Conservation (phyloP, 2,888 invertebrate species). For the Conistra vaccinii region DNA sequence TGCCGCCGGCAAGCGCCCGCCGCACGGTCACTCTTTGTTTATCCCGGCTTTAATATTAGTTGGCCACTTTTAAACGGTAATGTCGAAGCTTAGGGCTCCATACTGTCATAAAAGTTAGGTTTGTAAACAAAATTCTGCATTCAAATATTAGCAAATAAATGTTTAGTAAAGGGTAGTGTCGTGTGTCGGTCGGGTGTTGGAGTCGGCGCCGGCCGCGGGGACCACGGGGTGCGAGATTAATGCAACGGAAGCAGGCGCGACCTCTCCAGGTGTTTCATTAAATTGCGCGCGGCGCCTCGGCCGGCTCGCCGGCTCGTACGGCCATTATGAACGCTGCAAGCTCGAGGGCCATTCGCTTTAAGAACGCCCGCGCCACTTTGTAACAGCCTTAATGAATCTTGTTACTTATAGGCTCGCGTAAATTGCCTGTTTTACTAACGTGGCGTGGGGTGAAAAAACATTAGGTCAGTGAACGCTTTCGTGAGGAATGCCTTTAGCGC, state of each 20-base stretch:
- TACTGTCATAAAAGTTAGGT: slow-evolving; percentile 65
- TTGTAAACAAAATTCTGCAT: slow-evolving; percentile 50
- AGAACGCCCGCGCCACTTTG: slow-evolving; percentile 90
- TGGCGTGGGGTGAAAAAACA: slow-evolving; percentile 78
- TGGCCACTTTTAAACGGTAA: slow-evolving; percentile 67
- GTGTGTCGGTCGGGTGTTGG: slow-evolving; percentile 25
- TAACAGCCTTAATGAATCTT: slow-evolving; percentile 90
- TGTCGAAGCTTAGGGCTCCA: slow-evolving; percentile 66
- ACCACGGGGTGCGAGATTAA: slow-evolving; percentile 83
- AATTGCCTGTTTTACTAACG: slow-evolving; percentile 89
- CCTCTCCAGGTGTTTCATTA: slow-evolving; percentile 91
- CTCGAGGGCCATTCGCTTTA: slow-evolving; percentile 90
- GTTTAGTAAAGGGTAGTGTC: slow-evolving; percentile 20
- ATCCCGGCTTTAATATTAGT: slow-evolving; percentile 82
- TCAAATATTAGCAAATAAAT: slow-evolving; percentile 40
- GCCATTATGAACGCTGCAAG: slow-evolving; percentile 89
- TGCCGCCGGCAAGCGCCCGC: slow-evolving; percentile 73
- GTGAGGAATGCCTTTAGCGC: slow-evolving; percentile 70
- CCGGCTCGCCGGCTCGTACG: slow-evolving; percentile 86
- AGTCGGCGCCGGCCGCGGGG: slow-evolving; percentile 52
- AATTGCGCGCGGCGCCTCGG: slow-evolving; percentile 87
- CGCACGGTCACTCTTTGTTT: slow-evolving; percentile 84
- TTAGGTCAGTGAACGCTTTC: slow-evolving; percentile 80
- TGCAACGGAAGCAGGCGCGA: slow-evolving; percentile 88
- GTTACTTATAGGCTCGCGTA: slow-evolving; percentile 90